phyloP scores from a whole-genome alignment of 1,140 invertebrate genomes.

The Drosophila pachea region DNA sequence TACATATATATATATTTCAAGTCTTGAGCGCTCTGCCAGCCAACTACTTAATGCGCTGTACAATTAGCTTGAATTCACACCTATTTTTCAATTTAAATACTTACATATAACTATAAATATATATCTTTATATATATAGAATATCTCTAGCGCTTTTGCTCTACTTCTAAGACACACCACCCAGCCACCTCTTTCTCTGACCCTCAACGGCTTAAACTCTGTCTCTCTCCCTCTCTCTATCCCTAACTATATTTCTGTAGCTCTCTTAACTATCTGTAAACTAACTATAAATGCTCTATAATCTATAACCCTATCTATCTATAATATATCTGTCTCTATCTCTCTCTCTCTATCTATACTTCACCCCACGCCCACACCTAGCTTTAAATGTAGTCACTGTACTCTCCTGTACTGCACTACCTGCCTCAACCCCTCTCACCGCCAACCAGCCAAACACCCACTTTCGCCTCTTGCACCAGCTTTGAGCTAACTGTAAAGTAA shows the following conservation, averaged over 20 bases:
- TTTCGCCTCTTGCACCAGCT: slow-evolving; percentile 68
- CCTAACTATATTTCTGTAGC: slow-evolving; percentile 43
- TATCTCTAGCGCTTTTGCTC: slow-evolving; percentile 69
- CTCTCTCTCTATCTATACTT: slow-evolving; percentile 1
- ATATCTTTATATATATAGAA: slow-evolving; percentile 16
- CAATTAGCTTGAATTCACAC: slow-evolving; percentile 70
- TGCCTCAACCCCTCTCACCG: not conserved
- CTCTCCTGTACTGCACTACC: slow-evolving; percentile 31
- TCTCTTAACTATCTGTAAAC: slow-evolving; percentile 33
- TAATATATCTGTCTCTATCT: slow-evolving; percentile 27
- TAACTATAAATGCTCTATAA: slow-evolving; percentile 37
- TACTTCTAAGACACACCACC: slow-evolving; percentile 54
- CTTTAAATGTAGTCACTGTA: slow-evolving; percentile 63
- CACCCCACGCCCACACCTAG: slow-evolving; percentile 44
- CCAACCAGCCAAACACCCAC: slow-evolving; percentile 31
- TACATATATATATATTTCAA: slow-evolving; percentile 58
- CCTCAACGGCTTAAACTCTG: slow-evolving; percentile 40
- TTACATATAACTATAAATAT: slow-evolving; percentile 20
- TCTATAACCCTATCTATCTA: slow-evolving; percentile 49
- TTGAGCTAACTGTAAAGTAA: slow-evolving; percentile 35
- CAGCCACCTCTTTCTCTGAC: slow-evolving; percentile 38
- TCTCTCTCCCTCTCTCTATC: slow-evolving; percentile 43
- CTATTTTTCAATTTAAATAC: slow-evolving; percentile 60
- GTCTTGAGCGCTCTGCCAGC: slow-evolving; percentile 73
- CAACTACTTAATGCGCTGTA: slow-evolving; percentile 74